A percentile compares a stretch with the other conserved stretches of the same genome.
These are phyloP conservation scores for Amphiduros pacificus DNA, from an alignment of 2,888 invertebrate genomes.

Conservation along the genomic window DNA sequence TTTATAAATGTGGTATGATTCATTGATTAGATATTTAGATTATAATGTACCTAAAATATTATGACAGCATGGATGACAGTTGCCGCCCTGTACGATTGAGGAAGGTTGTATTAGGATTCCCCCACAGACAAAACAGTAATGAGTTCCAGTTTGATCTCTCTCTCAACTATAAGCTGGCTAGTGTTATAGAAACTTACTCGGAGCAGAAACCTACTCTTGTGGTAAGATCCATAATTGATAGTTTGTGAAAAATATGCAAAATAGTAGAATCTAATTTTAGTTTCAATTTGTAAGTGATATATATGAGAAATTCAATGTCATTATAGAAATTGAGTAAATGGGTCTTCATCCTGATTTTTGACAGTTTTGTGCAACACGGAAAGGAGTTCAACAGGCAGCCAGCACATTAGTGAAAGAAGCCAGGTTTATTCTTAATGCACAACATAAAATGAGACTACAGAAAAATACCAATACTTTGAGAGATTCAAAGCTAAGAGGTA, in stretches of 20 bases:
- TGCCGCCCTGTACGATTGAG: constrained; percentile 75
- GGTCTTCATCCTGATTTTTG: background rate
- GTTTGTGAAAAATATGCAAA: background rate
- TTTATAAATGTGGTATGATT: too few relatives aligned
- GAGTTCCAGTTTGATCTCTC: constrained; percentile 77
- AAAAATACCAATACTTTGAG: constrained; percentile 56
- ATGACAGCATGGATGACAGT: constrained; percentile 70
- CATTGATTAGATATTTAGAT: too few relatives aligned
- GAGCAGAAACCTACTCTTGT: constrained; percentile 72
- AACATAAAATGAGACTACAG: constrained; percentile 65
- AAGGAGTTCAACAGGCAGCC: constrained; percentile 73
- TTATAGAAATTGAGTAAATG: background rate
- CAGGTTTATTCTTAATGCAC: constrained; percentile 63
- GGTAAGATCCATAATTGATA: constrained; percentile 35
- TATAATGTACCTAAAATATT: too few relatives aligned
- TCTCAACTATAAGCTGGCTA: constrained; percentile 74
- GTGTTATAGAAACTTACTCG: constrained; percentile 72
- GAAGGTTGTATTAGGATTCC: constrained; percentile 74
- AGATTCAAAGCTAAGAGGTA: constrained; percentile 63
- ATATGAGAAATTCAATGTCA: background rate
- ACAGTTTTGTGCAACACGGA: constrained; percentile 76
- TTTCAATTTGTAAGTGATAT: background rate
- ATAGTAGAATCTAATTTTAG: background rate
- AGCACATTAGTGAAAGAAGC: constrained; percentile 68
- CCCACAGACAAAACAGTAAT: constrained; percentile 64